phyloP scores from a whole-genome alignment of 2,113 vertebrate species.

The Tursiops truncatus region DNA sequence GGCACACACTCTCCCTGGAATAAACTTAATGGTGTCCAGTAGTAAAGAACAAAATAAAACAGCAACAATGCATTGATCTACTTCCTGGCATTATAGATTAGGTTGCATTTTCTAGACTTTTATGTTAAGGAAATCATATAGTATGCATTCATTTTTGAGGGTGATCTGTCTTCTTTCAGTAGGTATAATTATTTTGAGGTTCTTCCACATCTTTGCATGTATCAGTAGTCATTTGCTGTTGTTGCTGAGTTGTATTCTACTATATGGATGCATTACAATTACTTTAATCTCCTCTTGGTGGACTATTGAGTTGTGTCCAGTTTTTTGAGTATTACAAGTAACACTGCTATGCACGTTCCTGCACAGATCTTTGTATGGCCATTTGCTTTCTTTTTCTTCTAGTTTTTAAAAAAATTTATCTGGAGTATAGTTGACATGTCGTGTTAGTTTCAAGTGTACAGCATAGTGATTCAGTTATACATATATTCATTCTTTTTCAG shows the following conservation, averaged over 20 bases:
- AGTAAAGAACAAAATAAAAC: background rate
- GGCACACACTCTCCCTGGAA: background rate
- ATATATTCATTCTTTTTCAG: background rate
- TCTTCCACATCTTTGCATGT: background rate
- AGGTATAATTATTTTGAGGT: background rate
- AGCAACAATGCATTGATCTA: background rate
- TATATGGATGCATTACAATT: background rate
- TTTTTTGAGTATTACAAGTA: background rate
- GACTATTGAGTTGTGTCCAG: background rate
- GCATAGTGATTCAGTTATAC: background rate
- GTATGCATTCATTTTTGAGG: background rate
- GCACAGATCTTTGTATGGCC: background rate
- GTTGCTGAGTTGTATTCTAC: background rate
- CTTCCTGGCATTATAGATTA: background rate
- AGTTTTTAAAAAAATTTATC: background rate
- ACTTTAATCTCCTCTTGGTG: background rate
- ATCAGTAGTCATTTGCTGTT: background rate
- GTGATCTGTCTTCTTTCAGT: background rate
- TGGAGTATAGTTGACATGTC: background rate
- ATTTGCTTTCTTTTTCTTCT: background rate
- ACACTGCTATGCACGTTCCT: background rate
- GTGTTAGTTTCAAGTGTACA: background rate
- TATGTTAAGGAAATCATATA: background rate
- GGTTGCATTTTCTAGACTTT: background rate
- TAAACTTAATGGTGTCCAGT: background rate